These are phyloP conservation scores for Cetonia aurata DNA, from an alignment of 2,888 invertebrate species.

Conservation along the genomic window DNA sequence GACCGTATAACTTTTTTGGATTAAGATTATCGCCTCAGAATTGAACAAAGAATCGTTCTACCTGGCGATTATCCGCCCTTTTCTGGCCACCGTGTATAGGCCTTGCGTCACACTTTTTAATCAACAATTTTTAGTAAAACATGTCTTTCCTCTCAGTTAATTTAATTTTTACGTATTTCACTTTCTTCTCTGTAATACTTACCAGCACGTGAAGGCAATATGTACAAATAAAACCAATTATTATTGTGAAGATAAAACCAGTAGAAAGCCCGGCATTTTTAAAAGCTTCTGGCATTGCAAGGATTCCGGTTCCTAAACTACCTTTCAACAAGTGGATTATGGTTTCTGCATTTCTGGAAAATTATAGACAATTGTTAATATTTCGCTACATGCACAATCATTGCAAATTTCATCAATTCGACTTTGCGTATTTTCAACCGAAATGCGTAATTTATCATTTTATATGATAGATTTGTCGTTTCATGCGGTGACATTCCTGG, in stretches of 20 bases:
- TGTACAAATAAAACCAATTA: slow-evolving; percentile 84
- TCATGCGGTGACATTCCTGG: no score
- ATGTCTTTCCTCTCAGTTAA: no score
- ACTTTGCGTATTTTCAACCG: no score
- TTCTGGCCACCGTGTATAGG: no score
- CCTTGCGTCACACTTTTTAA: no score
- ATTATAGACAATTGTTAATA: slow-evolving; percentile 8
- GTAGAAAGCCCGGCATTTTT: slow-evolving; percentile 85
- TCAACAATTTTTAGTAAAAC: no score
- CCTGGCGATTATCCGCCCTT: no score
- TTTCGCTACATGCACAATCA: not conserved
- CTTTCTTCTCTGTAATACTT: slow-evolving; percentile 55
- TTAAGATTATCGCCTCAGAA: no score
- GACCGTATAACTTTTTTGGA: no score
- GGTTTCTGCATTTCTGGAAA: slow-evolving; percentile 81
- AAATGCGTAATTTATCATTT: not conserved
- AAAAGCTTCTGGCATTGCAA: slow-evolving; percentile 96
- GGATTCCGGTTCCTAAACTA: slow-evolving; percentile 92
- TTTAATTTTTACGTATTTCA: no score
- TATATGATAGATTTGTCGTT: not conserved
- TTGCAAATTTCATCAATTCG: not conserved
- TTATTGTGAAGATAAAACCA: slow-evolving; percentile 81
- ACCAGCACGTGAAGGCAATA: slow-evolving; percentile 91
- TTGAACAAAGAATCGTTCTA: no score
- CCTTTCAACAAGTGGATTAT: slow-evolving; percentile 90